Conservation (phyloP, 2,113 vertebrate genomes). For the Muntiacus muntjak region DNA sequence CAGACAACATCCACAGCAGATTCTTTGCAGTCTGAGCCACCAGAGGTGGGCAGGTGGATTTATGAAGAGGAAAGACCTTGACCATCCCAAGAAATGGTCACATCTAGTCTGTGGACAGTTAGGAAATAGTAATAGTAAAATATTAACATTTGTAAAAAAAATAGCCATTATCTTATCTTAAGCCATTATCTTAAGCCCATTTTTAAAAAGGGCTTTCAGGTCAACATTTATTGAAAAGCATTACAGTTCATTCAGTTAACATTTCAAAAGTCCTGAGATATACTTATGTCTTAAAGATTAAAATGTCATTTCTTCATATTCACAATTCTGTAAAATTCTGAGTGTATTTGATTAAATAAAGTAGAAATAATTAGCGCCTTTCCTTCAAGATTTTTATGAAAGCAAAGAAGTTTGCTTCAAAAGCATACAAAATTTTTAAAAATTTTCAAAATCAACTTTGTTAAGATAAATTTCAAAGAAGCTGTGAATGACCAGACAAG, state of each 20-base stretch:
- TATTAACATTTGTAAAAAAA: neutral
- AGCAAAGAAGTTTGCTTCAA: neutral
- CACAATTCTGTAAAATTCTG: neutral
- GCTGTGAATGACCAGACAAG: neutral
- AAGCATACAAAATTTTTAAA: neutral
- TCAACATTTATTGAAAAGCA: neutral
- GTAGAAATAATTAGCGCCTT: neutral
- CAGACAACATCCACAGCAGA: neutral
- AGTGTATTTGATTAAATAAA: neutral
- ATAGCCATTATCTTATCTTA: neutral
- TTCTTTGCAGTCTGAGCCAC: neutral
- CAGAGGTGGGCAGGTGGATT: accelerated
- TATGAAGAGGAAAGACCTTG: neutral
- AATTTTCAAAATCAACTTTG: neutral
- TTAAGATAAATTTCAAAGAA: neutral
- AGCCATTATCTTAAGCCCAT: neutral
- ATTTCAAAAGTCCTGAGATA: neutral
- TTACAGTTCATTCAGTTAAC: neutral
- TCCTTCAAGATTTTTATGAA: neutral
- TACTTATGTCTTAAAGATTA: neutral
- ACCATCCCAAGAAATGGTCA: neutral
- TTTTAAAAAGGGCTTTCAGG: neutral
- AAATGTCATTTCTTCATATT: neutral
- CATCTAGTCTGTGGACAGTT: neutral
- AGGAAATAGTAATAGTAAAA: neutral